Evolutionary conservation across 2,888 invertebrate genomes (phyloP).

Genomic region (Pseudolycoriella hygida): DNA sequence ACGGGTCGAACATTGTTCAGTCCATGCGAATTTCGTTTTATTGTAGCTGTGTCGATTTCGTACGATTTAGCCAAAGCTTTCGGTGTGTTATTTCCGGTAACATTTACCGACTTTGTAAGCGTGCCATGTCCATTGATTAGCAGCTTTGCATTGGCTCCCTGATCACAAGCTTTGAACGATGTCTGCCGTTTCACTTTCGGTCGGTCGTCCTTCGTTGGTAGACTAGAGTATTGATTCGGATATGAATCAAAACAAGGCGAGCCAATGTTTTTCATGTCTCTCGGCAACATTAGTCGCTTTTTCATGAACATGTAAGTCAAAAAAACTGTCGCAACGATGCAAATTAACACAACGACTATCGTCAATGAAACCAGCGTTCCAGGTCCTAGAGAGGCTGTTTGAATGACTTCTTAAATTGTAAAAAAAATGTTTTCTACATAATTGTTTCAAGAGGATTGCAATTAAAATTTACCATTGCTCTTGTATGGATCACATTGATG

Average conservation of each 20-base stretch:
- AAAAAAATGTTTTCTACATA: background rate
- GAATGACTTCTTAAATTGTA: background rate
- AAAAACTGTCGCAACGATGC: background rate
- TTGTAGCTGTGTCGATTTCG: constrained; percentile 51
- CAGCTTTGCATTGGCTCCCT: constrained; percentile 18
- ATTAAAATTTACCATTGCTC: constrained; percentile 14
- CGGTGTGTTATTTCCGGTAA: constrained; percentile 43
- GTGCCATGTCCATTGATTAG: constrained; percentile 26
- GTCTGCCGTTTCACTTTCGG: constrained; percentile 43
- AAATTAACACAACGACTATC: background rate
- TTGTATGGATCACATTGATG: constrained; percentile 35
- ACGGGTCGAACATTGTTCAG: constrained; percentile 34
- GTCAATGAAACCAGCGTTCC: background rate
- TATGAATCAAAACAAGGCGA: constrained; percentile 54
- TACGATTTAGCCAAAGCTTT: constrained; percentile 51
- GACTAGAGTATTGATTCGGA: constrained; percentile 68
- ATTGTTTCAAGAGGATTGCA: constrained; percentile 12
- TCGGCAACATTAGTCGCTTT: background rate
- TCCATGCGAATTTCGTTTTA: constrained; percentile 55
- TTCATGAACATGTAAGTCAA: background rate
- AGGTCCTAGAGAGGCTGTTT: constrained; percentile 3
- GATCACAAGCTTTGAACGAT: constrained; percentile 43
- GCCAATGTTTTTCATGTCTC: constrained; percentile 8
- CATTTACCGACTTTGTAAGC: constrained; percentile 38
- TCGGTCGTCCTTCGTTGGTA: constrained; percentile 59